These are phyloP conservation scores for Eustalomyia histrio DNA, from an alignment of 2,888 invertebrate species.

Conservation along the genomic window DNA sequence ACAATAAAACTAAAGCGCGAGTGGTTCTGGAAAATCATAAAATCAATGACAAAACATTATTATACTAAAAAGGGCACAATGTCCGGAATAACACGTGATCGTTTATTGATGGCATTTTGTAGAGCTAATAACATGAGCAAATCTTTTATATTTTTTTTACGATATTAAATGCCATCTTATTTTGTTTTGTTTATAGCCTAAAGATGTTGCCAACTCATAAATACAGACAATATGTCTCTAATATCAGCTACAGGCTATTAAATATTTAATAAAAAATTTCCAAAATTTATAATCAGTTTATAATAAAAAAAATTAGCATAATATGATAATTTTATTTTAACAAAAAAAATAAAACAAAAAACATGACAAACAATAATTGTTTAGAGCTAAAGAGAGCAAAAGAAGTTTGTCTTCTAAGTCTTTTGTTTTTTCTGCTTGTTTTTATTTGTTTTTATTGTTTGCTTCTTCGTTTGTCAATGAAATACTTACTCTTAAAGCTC, in stretches of 20 bases:
- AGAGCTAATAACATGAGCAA: background rate
- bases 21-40: background rate
- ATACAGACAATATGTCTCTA: slow-evolving; percentile 14
- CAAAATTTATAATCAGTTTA: background rate
- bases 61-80: background rate
- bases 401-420: slow-evolving; percentile 50
- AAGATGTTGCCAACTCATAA: background rate
- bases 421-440: slow-evolving; percentile 18
- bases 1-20: background rate
- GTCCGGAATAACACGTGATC: background rate
- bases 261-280: background rate
- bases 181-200: slow-evolving; percentile 1
- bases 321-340: slow-evolving; percentile 26
- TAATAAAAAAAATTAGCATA: slow-evolving; percentile 6
- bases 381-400: background rate
- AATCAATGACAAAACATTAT: background rate
- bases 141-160: background rate
- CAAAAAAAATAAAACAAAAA: background rate
- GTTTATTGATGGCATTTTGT: background rate
- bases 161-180: background rate
- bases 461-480: too few species aligned
- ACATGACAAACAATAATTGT: background rate
- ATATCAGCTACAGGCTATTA: background rate
- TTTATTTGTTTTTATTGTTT: background rate
- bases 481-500: slow-evolving; percentile 85